Evolutionary conservation across 2,797 vertebrate genomes (phyloP).

Genomic region (Sebastes trivittatus): DNA sequence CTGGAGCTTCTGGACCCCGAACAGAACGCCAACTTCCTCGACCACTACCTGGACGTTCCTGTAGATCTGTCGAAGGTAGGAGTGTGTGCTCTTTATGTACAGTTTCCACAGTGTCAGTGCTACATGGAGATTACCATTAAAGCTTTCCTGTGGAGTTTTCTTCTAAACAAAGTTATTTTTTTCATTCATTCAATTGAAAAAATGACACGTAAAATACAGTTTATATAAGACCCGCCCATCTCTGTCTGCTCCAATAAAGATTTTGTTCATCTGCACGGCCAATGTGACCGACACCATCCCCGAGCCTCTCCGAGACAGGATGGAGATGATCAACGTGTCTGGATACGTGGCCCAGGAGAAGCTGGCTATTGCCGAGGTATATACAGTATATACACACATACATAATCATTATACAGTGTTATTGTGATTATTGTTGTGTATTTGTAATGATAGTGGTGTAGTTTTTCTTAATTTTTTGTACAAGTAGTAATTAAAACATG

Average conservation of each 20-base stretch:
- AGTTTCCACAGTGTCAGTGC: too few species aligned
- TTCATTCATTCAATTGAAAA: background rate
- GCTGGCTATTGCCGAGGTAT: conserved; percentile 95
- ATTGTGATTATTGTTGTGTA: background rate
- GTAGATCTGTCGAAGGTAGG: conserved; percentile 96
- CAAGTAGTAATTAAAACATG: background rate
- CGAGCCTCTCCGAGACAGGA: conserved; percentile 94
- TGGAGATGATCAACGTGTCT: conserved; percentile 98
- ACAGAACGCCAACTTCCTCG: conserved; percentile 96
- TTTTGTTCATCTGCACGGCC: conserved; percentile 98
- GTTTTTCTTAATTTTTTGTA: background rate
- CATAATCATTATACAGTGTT: background rate
- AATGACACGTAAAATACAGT: background rate
- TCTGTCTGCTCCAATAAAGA: conserved; percentile 73
- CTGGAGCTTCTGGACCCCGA: conserved; percentile 96
- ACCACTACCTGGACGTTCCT: conserved; percentile 97
- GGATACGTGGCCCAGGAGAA: conserved; percentile 98
- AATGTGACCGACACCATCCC: conserved; percentile 96
- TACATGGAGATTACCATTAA: background rate
- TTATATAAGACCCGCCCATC: background rate
- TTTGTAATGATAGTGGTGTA: background rate
- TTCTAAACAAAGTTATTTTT: background rate
- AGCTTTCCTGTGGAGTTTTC: background rate
- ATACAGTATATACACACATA: too few species aligned
- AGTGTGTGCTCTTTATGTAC: too few species aligned